These are phyloP conservation scores for Drosophila suzukii DNA, from an alignment of 1,140 invertebrate species.

Conservation along the genomic window DNA sequence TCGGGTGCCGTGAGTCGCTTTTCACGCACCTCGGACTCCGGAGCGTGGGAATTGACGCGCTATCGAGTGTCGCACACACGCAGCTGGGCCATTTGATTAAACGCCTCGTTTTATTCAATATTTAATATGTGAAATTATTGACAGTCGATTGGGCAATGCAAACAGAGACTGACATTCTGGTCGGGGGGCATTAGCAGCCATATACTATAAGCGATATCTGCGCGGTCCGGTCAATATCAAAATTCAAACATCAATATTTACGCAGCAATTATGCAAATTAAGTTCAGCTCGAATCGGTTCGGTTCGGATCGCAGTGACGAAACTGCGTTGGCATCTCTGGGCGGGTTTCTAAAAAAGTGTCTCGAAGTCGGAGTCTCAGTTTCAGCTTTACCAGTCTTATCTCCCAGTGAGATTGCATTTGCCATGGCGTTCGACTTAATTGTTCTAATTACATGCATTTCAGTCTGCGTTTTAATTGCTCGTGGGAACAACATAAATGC, in stretches of 20 bases:
- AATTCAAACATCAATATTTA: constrained; percentile 82
- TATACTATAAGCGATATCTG: constrained; percentile 25
- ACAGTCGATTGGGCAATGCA: constrained; percentile 81
- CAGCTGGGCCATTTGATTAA: constrained; percentile 70
- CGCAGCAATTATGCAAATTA: constrained; percentile 83
- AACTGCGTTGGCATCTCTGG: constrained; percentile 63
- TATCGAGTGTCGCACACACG: constrained; percentile 43
- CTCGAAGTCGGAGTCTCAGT: neutral
- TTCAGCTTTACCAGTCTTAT: constrained; percentile 28
- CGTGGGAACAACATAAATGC: constrained; percentile 64
- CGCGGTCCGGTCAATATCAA: constrained; percentile 72
- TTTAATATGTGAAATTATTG: constrained; percentile 82
- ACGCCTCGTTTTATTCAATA: constrained; percentile 81
- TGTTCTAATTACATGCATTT: constrained; percentile 75
- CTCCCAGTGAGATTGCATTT: constrained; percentile 43
- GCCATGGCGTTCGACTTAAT: constrained; percentile 63
- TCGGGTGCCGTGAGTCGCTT: constrained; percentile 11
- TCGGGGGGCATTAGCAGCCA: constrained; percentile 38
- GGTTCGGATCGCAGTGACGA: constrained; percentile 51
- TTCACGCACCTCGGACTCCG: constrained; percentile 42
- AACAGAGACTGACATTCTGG: constrained; percentile 57
- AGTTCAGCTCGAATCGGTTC: constrained; percentile 55
- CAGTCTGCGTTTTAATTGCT: constrained; percentile 52
- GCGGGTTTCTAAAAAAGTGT: constrained; percentile 15
- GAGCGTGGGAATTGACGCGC: constrained; percentile 73